Conservation (phyloP, 2,113 vertebrate genomes). For the Mus musculus region DNA sequence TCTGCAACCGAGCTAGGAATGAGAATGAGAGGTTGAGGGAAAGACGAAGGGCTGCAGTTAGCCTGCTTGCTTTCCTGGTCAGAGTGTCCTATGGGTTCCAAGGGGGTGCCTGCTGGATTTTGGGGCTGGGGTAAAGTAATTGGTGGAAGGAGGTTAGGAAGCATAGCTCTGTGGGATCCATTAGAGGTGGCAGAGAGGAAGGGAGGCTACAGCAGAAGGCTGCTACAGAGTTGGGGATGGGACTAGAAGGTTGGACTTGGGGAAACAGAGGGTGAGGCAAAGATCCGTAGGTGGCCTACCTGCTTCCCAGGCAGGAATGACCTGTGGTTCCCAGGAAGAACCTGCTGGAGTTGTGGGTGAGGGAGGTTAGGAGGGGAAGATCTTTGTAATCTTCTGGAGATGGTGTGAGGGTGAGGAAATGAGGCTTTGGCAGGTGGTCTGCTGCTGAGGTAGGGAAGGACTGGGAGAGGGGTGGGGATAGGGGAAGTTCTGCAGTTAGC, state of each 20-base stretch:
- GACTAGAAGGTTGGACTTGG: background rate
- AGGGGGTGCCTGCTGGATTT: background rate
- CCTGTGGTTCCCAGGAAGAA: background rate
- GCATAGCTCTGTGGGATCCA: no score
- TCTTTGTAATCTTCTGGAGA: background rate
- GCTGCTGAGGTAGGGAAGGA: background rate
- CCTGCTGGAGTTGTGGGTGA: background rate
- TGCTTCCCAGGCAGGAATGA: background rate
- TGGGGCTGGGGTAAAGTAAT: background rate
- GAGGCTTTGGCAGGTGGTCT: background rate
- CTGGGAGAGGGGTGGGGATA: background rate
- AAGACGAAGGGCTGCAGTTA: background rate
- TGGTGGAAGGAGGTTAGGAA: no score
- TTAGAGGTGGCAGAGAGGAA: no score
- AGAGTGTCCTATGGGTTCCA: background rate
- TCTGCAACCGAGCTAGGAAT: background rate
- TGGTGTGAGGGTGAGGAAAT: background rate
- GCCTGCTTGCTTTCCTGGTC: background rate
- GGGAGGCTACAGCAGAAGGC: no score
- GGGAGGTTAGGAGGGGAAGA: background rate
- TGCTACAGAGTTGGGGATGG: background rate
- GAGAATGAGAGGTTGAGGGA: background rate
- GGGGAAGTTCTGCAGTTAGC: background rate
- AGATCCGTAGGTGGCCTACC: background rate
- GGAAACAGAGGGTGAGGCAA: background rate